phyloP scores from a whole-genome alignment of 2,888 invertebrate species.

The Scotopteryx bipunctaria region DNA sequence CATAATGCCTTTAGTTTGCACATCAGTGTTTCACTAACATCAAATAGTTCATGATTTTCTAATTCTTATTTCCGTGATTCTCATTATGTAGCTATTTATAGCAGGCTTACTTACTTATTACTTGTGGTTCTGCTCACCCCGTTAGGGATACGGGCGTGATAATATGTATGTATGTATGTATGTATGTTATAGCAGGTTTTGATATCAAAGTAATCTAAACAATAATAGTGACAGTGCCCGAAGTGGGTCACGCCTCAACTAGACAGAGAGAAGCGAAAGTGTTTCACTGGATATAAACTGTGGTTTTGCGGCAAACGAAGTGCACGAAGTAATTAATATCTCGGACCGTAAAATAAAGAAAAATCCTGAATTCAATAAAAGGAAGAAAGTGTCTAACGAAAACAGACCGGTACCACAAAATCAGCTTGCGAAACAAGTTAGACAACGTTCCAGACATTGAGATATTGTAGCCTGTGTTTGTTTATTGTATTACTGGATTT shows the following conservation, averaged over 20 bases:
- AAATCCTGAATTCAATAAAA: conserved; percentile 4
- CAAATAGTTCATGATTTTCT: too few species aligned
- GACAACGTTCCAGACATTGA: neutral
- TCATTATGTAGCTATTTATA: too few species aligned
- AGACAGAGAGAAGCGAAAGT: conserved; percentile 47
- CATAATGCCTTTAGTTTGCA: too few species aligned
- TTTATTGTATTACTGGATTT: neutral
- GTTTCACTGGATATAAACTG: conserved; percentile 35
- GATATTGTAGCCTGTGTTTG: neutral
- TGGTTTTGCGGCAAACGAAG: conserved; percentile 28
- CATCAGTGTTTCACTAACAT: too few species aligned
- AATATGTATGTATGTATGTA: too few species aligned
- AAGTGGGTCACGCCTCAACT: conserved; percentile 41
- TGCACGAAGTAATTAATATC: conserved; percentile 11
- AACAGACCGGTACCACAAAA: conserved; percentile 9
- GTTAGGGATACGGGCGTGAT: too few species aligned
- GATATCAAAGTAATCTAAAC: conserved; percentile 19
- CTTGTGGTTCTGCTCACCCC: too few species aligned
- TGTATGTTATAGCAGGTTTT: neutral
- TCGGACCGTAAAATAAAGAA: neutral
- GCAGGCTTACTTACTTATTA: too few species aligned
- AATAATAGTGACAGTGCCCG: conserved; percentile 37
- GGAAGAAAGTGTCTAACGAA: neutral
- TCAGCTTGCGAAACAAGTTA: neutral
- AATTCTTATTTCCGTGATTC: too few species aligned